Conservation (phyloP, 2,888 invertebrate species). For the Campoplex capitator region DNA sequence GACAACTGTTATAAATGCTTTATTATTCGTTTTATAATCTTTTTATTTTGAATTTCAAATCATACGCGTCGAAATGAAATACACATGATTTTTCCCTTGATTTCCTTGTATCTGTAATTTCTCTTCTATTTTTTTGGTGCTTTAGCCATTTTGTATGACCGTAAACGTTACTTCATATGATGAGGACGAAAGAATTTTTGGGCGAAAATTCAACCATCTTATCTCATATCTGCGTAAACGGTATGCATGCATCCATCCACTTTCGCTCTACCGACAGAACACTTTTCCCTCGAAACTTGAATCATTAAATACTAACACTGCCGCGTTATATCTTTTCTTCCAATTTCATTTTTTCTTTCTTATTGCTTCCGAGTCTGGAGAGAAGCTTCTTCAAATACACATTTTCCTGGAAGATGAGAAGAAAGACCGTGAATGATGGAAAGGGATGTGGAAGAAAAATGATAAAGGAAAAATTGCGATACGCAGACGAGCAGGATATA, state of each 20-base stretch:
- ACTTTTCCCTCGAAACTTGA: conserved; percentile 68
- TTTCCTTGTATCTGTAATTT: not conserved
- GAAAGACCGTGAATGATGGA: not conserved
- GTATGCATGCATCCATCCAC: conserved; percentile 52
- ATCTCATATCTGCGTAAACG: conserved; percentile 34
- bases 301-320: conserved; percentile 73
- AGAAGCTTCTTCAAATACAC: not conserved
- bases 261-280: conserved; percentile 6
- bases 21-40: not conserved
- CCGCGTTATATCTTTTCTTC: conserved; percentile 10
- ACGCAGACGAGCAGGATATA: conserved; percentile 10
- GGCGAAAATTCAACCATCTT: conserved; percentile 50
- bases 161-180: conserved; percentile 45
- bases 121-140: not conserved
- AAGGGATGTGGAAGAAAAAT: not conserved
- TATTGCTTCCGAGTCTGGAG: conserved; percentile 11
- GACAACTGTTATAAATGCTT: not conserved
- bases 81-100: not conserved
- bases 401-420: conserved; percentile 2
- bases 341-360: conserved; percentile 43
- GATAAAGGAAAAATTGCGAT: conserved; percentile 27
- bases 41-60: not conserved
- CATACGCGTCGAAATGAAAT: not conserved
- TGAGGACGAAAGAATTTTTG: conserved; percentile 29
- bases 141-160: conserved; percentile 17